phyloP scores from a whole-genome alignment of 1,140 invertebrate genomes.

The Drosophila ananassae region DNA sequence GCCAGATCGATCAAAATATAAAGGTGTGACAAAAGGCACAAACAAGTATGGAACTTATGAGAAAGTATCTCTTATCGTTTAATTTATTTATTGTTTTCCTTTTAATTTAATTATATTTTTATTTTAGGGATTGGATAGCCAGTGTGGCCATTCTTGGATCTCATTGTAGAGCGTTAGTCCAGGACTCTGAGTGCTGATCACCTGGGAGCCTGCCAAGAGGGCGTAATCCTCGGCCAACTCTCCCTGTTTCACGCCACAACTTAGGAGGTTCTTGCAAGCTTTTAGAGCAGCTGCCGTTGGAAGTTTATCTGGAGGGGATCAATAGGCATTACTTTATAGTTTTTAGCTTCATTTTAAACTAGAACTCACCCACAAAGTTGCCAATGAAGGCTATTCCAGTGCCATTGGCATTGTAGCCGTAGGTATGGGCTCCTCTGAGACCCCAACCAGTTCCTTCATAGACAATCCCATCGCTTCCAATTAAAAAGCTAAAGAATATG shows the following conservation, averaged over 20 bases:
- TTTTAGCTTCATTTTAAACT: not conserved
- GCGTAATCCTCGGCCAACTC: slow-evolving; percentile 86
- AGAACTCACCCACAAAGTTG: slow-evolving; percentile 86
- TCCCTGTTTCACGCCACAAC: slow-evolving; percentile 86
- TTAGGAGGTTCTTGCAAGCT: slow-evolving; percentile 86
- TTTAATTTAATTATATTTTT: not conserved
- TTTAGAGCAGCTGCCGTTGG: slow-evolving; percentile 85
- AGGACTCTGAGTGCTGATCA: slow-evolving; percentile 86
- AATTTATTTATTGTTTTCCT: not conserved
- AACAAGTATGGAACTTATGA: not conserved
- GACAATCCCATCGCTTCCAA: slow-evolving; percentile 90
- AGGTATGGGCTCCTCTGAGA: slow-evolving; percentile 89
- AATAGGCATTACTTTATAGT: not conserved
- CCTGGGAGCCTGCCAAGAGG: slow-evolving; percentile 87
- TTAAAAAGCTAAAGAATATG: slow-evolving; percentile 87
- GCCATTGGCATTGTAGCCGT: slow-evolving; percentile 87
- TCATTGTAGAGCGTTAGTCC: slow-evolving; percentile 87
- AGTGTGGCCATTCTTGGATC: slow-evolving; percentile 82
- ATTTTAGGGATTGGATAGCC: slow-evolving; percentile 63
- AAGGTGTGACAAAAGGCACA: not conserved
- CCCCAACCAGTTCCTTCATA: slow-evolving; percentile 92
- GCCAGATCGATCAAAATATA: no score
- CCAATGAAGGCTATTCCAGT: slow-evolving; percentile 90
- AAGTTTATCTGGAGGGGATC: slow-evolving; percentile 85
- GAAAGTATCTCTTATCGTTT: not conserved